Evolutionary conservation across 2,888 invertebrate species (phyloP).

Genomic region (Chrysolina haemoptera): DNA sequence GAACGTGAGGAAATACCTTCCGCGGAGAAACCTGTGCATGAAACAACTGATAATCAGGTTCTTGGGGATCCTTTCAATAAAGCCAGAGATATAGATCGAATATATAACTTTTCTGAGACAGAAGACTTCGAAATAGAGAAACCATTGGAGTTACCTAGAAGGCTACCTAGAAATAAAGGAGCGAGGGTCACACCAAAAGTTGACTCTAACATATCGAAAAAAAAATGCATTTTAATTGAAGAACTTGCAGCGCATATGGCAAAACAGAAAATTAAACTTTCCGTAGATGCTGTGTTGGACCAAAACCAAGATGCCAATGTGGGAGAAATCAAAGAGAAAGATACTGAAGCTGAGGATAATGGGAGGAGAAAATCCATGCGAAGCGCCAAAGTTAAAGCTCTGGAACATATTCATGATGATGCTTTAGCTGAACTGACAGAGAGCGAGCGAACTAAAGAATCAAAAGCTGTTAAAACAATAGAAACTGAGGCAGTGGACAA

Average conservation of each 20-base stretch:
- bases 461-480: background rate
- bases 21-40: background rate
- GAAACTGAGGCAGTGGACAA: constrained; percentile 16
- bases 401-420: constrained; percentile 58
- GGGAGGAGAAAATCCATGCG: constrained; percentile 47
- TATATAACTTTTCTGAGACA: constrained; percentile 48
- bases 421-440: constrained; percentile 54
- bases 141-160: constrained; percentile 42
- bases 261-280: background rate
- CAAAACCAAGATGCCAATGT: background rate
- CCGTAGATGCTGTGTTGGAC: background rate
- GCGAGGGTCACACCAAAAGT: background rate
- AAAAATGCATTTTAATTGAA: constrained; percentile 1
- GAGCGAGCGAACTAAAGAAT: constrained; percentile 42
- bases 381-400: constrained; percentile 57
- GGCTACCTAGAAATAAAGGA: constrained; percentile 34
- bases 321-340: constrained; percentile 29
- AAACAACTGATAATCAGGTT: background rate
- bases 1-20: background rate
- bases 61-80: constrained; percentile 4
- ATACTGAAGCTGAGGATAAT: constrained; percentile 28
- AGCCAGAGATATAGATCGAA: constrained; percentile 45
- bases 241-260: background rate
- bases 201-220: background rate
- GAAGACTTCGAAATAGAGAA: constrained; percentile 48